phyloP scores from a whole-genome alignment of 2,797 vertebrate genomes.

The Xyrichtys novacula region DNA sequence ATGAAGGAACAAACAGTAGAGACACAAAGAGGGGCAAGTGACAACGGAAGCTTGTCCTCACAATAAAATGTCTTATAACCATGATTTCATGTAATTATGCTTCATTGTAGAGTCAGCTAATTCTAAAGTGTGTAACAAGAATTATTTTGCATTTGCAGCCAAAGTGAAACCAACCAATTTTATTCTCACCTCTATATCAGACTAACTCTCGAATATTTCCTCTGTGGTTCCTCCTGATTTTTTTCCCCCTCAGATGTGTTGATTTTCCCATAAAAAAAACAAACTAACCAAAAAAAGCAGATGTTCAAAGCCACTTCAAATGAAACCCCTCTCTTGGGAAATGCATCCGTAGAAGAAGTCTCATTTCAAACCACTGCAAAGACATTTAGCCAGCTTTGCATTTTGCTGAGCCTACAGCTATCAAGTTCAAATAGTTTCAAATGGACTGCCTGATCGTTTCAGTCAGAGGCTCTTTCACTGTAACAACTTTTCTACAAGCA shows the following conservation, averaged over 20 bases:
- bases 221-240: not conserved
- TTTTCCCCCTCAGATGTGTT: conserved; percentile 11
- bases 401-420: conserved; percentile 25
- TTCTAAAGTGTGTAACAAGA: not conserved
- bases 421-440: conserved; percentile 23
- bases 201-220: not conserved
- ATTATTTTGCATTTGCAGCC: too few relatives aligned
- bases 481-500: conserved; percentile 17
- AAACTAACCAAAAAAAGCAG: conserved; percentile 9
- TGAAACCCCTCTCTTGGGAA: conserved; percentile 11
- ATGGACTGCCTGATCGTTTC: conserved; percentile 5
- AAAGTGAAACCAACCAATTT: too few relatives aligned
- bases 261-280: conserved; percentile 6
- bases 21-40: not conserved
- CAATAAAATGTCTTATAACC: conserved; percentile 19
- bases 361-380: conserved; percentile 17
- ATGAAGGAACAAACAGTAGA: conserved; percentile 9
- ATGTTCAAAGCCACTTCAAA: conserved; percentile 23
- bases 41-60: not conserved
- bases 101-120: conserved; percentile 44
- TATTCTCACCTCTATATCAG: not conserved
- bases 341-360: conserved; percentile 25
- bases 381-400: conserved; percentile 34
- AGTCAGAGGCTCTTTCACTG: conserved; percentile 9
- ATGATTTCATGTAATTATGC: conserved; percentile 45